Evolutionary conservation across 1,140 invertebrate genomes (phyloP).

Genomic region (Brachionus paranguensis): DNA sequence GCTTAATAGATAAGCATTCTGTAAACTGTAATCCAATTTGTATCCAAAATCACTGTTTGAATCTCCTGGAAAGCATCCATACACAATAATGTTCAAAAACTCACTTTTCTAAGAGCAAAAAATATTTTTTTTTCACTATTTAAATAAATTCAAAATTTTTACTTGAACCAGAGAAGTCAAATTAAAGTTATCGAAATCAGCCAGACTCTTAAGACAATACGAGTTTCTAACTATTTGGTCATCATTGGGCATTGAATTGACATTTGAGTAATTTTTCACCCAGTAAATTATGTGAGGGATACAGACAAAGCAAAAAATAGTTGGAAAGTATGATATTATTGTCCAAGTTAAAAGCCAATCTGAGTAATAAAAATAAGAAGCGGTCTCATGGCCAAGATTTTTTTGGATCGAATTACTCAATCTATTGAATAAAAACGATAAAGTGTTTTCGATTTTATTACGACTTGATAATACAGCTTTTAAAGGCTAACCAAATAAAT

Average conservation of each 20-base stretch:
- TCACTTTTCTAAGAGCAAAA: not conserved
- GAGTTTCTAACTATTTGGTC: not conserved
- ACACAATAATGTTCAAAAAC: not conserved
- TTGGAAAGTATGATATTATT: not conserved
- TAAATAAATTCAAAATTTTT: not conserved
- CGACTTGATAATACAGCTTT: not conserved
- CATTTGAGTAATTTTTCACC: not conserved
- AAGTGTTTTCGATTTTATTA: not conserved
- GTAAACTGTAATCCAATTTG: not conserved
- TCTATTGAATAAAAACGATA: not conserved
- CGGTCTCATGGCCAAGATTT: not conserved
- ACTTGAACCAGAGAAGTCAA: not conserved
- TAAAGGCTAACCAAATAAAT: not conserved
- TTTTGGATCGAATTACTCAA: not conserved
- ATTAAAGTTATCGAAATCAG: not conserved
- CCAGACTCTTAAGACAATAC: not conserved
- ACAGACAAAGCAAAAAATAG: not conserved
- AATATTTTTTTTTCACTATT: not conserved
- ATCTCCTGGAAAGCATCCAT: not conserved
- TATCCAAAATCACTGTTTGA: not conserved
- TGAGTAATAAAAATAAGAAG: not conserved
- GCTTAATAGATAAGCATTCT: constrained; percentile 4
- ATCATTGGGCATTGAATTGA: not conserved
- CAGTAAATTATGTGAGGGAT: not conserved
- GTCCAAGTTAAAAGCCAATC: not conserved